phyloP scores from a whole-genome alignment of 2,113 vertebrate genomes.

The Gobius niger region DNA sequence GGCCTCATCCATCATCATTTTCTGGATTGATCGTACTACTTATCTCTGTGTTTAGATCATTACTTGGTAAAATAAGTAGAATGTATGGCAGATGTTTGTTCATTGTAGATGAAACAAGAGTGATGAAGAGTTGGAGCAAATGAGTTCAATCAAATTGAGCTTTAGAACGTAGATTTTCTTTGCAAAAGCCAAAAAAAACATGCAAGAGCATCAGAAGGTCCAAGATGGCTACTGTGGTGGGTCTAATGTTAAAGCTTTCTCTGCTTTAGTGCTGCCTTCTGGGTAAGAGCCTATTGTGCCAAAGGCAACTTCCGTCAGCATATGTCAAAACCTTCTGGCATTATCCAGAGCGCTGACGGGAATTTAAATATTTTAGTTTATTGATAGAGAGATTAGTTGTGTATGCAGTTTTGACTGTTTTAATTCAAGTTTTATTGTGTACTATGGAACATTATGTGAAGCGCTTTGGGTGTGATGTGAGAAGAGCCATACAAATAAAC shows the following conservation, averaged over 20 bases:
- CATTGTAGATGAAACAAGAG: too few species aligned
- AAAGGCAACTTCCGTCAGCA: slow-evolving; percentile 43
- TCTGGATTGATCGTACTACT: too few species aligned
- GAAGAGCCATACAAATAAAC: too few species aligned
- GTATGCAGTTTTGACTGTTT: background rate
- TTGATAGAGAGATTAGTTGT: background rate
- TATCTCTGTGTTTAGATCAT: too few species aligned
- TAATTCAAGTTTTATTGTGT: background rate
- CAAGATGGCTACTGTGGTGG: slow-evolving; percentile 13
- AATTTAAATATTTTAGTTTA: background rate
- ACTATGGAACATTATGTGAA: too few species aligned
- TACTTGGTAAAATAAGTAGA: too few species aligned
- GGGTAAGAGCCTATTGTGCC: slow-evolving; percentile 41
- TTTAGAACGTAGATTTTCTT: background rate
- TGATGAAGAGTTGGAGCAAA: too few species aligned
- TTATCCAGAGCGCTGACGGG: slow-evolving; percentile 31
- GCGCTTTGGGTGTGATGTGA: too few species aligned
- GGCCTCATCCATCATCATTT: too few species aligned
- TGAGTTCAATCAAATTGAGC: too few species aligned
- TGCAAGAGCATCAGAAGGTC: background rate
- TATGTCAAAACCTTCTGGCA: slow-evolving; percentile 36
- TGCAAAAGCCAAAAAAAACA: background rate
- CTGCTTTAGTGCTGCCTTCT: slow-evolving; percentile 34
- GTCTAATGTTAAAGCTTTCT: slow-evolving; percentile 15
- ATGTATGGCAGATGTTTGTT: too few species aligned